Conservation (phyloP, 1,140 invertebrate genomes). For the Magallana ariakensis region DNA sequence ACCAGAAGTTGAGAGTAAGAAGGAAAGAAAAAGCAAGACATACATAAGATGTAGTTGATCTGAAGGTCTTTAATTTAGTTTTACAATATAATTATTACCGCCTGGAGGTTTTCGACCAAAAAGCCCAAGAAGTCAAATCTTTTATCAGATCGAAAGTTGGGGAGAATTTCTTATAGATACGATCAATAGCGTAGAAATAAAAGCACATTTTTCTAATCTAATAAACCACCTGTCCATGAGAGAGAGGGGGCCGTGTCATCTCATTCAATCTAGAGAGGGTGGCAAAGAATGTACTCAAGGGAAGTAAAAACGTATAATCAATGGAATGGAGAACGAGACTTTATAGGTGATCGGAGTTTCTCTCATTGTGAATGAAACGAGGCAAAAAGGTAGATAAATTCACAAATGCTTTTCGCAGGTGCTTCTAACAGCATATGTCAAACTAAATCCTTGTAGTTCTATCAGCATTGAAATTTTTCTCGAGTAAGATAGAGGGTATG, state of each 20-base stretch:
- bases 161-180: conserved; percentile 29
- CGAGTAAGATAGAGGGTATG: conserved; percentile 35
- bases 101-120: conserved; percentile 17
- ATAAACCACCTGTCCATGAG: conserved; percentile 29
- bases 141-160: conserved; percentile 29
- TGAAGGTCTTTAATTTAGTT: conserved; percentile 21
- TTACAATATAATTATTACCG: conserved; percentile 35
- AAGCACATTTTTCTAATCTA: conserved; percentile 32
- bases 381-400: conserved; percentile 29
- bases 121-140: conserved; percentile 22
- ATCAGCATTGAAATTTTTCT: conserved; percentile 32
- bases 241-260: conserved; percentile 18
- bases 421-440: conserved; percentile 38
- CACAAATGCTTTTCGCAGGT: conserved; percentile 33
- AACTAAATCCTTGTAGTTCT: conserved; percentile 29
- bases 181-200: conserved; percentile 18
- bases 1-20: background rate
- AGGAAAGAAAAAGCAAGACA: background rate
- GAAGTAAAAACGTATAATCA: conserved; percentile 34
- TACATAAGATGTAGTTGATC: background rate
- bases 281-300: background rate
- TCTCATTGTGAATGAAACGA: background rate
- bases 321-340: background rate
- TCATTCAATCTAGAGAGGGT: conserved; percentile 25
- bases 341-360: conserved; percentile 33